phyloP scores from a whole-genome alignment of 2,888 invertebrate genomes.

The Pogonocherus hispidulus region DNA sequence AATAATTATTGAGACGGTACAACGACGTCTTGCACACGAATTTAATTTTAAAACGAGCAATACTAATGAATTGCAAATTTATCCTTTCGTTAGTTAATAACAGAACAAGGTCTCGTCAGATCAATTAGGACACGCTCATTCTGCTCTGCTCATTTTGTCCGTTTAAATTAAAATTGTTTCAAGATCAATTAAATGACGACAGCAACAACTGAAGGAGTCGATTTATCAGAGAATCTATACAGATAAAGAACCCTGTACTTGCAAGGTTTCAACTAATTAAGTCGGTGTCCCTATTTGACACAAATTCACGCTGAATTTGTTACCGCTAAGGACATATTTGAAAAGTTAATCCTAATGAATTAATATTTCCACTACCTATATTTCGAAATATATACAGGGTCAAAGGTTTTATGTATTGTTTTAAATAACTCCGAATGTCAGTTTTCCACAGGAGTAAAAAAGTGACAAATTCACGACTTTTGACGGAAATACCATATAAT shows the following conservation, averaged over 20 bases:
- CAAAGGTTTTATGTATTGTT: too few species aligned
- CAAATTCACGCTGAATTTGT: neutral
- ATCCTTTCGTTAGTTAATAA: neutral
- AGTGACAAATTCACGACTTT: too few species aligned
- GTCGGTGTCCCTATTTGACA: neutral
- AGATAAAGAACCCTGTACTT: neutral
- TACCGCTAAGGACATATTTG: too few species aligned
- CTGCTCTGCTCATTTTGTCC: neutral
- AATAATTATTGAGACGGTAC: too few species aligned
- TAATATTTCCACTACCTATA: too few species aligned
- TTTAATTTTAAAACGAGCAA: neutral
- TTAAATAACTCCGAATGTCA: too few species aligned
- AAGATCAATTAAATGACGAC: neutral
- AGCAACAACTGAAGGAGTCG: neutral
- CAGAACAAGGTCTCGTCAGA: neutral
- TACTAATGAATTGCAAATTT: neutral
- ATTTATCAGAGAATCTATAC: neutral
- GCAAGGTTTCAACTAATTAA: neutral
- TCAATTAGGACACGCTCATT: constrained; percentile 2
- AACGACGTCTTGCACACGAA: neutral
- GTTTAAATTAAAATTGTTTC: neutral
- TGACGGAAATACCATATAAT: too few species aligned
- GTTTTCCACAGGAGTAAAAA: too few species aligned
- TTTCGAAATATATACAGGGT: too few species aligned
- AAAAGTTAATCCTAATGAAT: too few species aligned